Percentiles rank a stretch among this genome's conserved stretches.
These are phyloP conservation scores for Scyliorhinus canicula DNA, from an alignment of 2,797 vertebrate species.

Conservation along the genomic window DNA sequence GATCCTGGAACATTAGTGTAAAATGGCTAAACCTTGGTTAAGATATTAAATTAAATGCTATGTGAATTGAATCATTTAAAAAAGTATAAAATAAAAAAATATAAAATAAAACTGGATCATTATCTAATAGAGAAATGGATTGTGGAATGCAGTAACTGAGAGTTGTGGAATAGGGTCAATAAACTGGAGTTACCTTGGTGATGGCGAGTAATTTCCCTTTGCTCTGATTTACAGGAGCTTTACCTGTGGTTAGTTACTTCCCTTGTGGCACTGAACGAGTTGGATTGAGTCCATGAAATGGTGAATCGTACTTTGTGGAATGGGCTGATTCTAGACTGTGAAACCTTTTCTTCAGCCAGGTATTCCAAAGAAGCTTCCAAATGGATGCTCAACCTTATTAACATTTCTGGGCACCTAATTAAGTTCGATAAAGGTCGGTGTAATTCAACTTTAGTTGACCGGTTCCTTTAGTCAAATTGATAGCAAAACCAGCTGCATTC, in stretches of 20 bases:
- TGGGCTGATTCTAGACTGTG: background rate
- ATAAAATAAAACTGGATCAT: background rate
- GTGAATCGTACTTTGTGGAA: background rate
- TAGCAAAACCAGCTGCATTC: background rate
- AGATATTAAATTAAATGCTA: background rate
- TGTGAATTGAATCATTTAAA: background rate
- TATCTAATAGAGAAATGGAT: background rate
- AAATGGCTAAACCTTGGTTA: too few relatives aligned
- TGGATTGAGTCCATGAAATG: background rate
- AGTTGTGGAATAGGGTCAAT: background rate
- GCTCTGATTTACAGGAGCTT: background rate
- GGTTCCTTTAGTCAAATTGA: background rate
- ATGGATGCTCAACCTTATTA: background rate
- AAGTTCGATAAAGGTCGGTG: background rate
- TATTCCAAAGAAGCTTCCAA: background rate
- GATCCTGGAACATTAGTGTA: background rate
- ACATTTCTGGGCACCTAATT: constrained; percentile 10
- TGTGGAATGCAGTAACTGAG: background rate
- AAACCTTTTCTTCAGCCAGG: background rate
- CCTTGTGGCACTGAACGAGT: background rate
- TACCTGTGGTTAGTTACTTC: background rate
- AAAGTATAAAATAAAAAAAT: background rate
- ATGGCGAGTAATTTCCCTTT: background rate
- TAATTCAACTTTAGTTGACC: background rate
- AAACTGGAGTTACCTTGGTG: background rate